Conservation (phyloP, 1,140 invertebrate species). For the Dolichoris vasculosae region DNA sequence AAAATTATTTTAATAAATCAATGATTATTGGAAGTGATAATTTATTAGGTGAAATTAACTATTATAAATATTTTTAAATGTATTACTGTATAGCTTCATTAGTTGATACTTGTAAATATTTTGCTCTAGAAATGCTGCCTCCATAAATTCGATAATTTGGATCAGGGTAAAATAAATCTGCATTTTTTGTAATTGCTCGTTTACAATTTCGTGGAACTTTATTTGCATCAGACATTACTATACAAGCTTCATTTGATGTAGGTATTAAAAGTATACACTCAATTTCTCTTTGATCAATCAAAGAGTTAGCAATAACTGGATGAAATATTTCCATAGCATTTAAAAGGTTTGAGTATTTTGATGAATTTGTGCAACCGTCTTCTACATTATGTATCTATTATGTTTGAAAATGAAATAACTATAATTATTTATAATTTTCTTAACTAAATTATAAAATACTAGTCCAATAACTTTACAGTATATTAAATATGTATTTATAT, state of each 20-base stretch:
- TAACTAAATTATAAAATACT: neutral
- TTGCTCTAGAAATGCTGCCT: slow-evolving; percentile 67
- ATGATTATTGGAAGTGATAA: neutral
- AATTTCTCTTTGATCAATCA: slow-evolving; percentile 86
- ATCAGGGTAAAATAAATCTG: slow-evolving; percentile 78
- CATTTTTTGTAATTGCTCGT: slow-evolving; percentile 78
- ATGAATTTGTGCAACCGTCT: slow-evolving; percentile 70
- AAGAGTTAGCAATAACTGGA: slow-evolving; percentile 86
- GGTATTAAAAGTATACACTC: slow-evolving; percentile 83
- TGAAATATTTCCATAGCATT: slow-evolving; percentile 83
- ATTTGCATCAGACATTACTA: slow-evolving; percentile 76
- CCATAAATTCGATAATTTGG: slow-evolving; percentile 82
- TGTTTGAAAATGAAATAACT: neutral
- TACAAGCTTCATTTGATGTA: slow-evolving; percentile 78
- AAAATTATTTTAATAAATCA: too few relatives aligned
- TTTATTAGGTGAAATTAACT: too few relatives aligned
- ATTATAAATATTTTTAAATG: slow-evolving; percentile 48
- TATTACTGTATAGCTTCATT: slow-evolving; percentile 76
- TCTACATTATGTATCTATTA: slow-evolving; percentile 80
- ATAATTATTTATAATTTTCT: slow-evolving; percentile 5
- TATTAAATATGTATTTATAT: slow-evolving; percentile 40
- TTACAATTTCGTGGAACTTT: slow-evolving; percentile 81
- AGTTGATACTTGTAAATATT: slow-evolving; percentile 80
- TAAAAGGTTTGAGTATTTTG: slow-evolving; percentile 78
- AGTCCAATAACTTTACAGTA: neutral